phyloP scores from a whole-genome alignment of 2,888 invertebrate genomes.

The Phoronis australis region DNA sequence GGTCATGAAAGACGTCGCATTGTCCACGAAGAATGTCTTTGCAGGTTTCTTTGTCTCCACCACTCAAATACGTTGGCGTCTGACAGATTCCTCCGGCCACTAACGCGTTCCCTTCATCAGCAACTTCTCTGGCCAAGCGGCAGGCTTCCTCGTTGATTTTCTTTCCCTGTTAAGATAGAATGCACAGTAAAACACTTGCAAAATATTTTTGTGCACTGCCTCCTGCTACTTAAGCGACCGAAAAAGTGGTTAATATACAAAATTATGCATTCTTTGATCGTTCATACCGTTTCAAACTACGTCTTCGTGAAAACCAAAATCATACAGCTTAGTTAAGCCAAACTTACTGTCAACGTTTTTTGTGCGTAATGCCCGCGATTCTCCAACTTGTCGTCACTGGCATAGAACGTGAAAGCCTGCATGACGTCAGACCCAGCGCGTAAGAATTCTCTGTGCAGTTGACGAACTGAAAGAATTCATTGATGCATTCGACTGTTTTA shows the following conservation, averaged over 20 bases:
- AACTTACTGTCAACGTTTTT: slow-evolving; percentile 16
- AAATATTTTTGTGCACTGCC: too few species aligned
- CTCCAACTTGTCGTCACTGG: slow-evolving; percentile 52
- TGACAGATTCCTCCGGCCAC: slow-evolving; percentile 49
- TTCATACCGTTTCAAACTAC: not conserved
- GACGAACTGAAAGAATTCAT: slow-evolving; percentile 35
- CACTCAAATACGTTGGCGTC: slow-evolving; percentile 48
- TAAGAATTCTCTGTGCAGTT: slow-evolving; percentile 51
- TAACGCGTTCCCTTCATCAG: slow-evolving; percentile 46
- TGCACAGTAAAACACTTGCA: too few species aligned
- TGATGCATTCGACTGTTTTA: too few species aligned
- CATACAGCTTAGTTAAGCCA: not conserved
- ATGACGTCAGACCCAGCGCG: slow-evolving; percentile 52
- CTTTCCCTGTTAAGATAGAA: slow-evolving; percentile 26
- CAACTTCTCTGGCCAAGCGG: slow-evolving; percentile 44
- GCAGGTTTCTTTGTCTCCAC: slow-evolving; percentile 36
- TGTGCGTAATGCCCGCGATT: slow-evolving; percentile 46
- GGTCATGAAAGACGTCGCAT: slow-evolving; percentile 46
- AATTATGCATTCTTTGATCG: not conserved
- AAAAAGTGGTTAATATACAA: too few species aligned
- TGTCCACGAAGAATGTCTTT: slow-evolving; percentile 48
- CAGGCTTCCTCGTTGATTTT: slow-evolving; percentile 50
- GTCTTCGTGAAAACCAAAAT: not conserved
- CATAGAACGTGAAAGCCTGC: slow-evolving; percentile 54
- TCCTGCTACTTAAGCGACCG: too few species aligned